Base-by-base conservation (phyloP, 2,797 vertebrate genomes). In the Notoglanidium macrostoma region DNA sequence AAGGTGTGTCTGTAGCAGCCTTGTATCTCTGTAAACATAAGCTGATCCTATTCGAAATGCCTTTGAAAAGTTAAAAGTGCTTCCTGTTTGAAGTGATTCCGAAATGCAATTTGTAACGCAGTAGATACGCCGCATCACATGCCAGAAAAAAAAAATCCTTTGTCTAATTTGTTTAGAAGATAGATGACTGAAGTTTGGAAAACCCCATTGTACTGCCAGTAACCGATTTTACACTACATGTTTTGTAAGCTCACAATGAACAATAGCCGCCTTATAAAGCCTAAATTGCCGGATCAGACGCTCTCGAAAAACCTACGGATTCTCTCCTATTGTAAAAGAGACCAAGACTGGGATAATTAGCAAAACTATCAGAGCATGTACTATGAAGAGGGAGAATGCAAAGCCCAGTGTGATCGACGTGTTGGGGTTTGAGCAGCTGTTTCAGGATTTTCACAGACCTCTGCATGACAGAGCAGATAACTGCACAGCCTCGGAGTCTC, bases 401-500 rank as follows among this genome's bases (percentile, higher is more conserved):
- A 78, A 63, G 80, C 26, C 40, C 40, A 51, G 51, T 19, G 26
- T 46, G 83, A 57, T 68, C 46, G 40, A 14, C 44, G 9, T 49
- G 26, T 29, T 82, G 61, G 26, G 44, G 61, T 65, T 84, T 59
- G 51, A 59, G 54, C 35, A 74, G 17, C 57, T 70, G 77, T 44
- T 15, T 54, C 21, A 44, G 46, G 5, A 63, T 83, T 83, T 87
- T 68, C 68, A 87, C 79, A 74, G 55, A 65, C 51, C 35, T 67
- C 46, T 40, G 73, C 79, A 87, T 65, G 86, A 83, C 81, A 46
- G 79, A 63, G 86, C 44, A 87, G 86, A 87, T 83, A 83, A 87
- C 8, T 70, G 81, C 51, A 26, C 21, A 15, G 5, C 44, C 84
- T 77, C 59, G 9, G 84, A 70, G 68, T 35, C 59, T 54, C n/a